phyloP scores from a whole-genome alignment of 2,113 vertebrate genomes.

The Onychostoma macrolepis region DNA sequence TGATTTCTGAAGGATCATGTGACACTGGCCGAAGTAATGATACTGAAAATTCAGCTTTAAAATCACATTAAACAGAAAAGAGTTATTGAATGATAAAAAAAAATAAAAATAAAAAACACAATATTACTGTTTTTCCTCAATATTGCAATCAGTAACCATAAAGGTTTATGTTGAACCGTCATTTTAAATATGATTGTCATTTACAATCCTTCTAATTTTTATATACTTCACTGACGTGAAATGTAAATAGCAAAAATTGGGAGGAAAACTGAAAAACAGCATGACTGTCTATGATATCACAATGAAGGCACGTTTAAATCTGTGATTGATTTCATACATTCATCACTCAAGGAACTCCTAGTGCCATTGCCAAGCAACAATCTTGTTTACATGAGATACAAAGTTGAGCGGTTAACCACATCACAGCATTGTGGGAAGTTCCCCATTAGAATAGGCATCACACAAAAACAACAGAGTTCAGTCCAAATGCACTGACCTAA shows the following conservation, averaged over 20 bases:
- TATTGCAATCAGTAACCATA: neutral
- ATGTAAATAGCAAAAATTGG: neutral
- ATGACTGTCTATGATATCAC: neutral
- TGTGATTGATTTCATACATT: neutral
- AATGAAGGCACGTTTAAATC: neutral
- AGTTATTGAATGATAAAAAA: neutral
- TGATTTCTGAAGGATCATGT: neutral
- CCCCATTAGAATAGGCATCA: neutral
- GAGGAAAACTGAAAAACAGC: neutral
- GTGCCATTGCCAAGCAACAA: slow-evolving; percentile 27
- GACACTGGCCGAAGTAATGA: neutral
- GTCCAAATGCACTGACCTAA: slow-evolving; percentile 1
- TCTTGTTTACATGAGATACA: slow-evolving; percentile 16
- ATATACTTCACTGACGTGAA: neutral
- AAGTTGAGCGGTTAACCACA: neutral
- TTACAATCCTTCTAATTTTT: neutral
- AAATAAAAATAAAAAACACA: neutral
- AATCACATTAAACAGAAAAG: neutral
- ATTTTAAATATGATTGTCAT: neutral
- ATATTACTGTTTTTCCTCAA: neutral
- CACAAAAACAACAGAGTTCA: slow-evolving; percentile 12
- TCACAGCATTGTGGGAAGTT: slow-evolving; percentile 44
- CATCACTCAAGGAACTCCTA: neutral
- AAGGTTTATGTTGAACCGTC: neutral
- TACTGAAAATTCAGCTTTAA: neutral